Percentiles rank a stretch among this genome's conserved stretches.
phyloP scores from a whole-genome alignment of 2,888 invertebrate genomes.

The Lochmaea capreae region DNA sequence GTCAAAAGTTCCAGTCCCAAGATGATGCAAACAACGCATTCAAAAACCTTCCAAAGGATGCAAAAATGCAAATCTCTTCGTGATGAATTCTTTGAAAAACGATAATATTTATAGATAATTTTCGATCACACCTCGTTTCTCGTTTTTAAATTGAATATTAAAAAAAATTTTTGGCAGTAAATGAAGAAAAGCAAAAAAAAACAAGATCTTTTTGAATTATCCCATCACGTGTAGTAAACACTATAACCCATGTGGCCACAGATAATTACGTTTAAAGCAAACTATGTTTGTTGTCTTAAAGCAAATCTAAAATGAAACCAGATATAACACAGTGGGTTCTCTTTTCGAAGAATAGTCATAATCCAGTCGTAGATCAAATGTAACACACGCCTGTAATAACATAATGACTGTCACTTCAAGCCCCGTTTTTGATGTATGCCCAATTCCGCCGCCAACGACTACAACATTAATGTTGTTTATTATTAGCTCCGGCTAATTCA shows the following conservation, averaged over 20 bases:
- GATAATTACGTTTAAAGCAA: conserved; percentile 58
- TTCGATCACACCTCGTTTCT: no score
- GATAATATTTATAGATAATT: no score
- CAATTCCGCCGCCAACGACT: conserved; percentile 43
- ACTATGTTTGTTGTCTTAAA: conserved; percentile 62
- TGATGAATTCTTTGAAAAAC: no score
- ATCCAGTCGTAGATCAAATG: conserved; percentile 62
- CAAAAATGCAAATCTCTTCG: no score
- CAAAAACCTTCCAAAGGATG: no score
- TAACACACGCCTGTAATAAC: conserved; percentile 64
- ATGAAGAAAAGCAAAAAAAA: no score
- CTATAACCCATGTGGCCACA: conserved; percentile 57
- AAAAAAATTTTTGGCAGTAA: background rate
- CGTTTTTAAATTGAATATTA: no score
- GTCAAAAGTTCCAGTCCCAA: no score
- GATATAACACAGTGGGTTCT: conserved; percentile 54
- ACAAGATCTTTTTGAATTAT: background rate
- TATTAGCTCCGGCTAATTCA: conserved; percentile 37
- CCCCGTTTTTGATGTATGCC: conserved; percentile 58
- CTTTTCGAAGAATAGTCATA: conserved; percentile 58
- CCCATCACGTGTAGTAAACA: conserved; percentile 4
- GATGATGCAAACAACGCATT: no score
- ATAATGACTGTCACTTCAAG: conserved; percentile 65
- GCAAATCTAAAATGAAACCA: conserved; percentile 60
- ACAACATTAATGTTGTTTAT: conserved; percentile 34